Base-by-base conservation (phyloP, 2,797 vertebrate genomes). In the Hafferia zeledoni region DNA sequence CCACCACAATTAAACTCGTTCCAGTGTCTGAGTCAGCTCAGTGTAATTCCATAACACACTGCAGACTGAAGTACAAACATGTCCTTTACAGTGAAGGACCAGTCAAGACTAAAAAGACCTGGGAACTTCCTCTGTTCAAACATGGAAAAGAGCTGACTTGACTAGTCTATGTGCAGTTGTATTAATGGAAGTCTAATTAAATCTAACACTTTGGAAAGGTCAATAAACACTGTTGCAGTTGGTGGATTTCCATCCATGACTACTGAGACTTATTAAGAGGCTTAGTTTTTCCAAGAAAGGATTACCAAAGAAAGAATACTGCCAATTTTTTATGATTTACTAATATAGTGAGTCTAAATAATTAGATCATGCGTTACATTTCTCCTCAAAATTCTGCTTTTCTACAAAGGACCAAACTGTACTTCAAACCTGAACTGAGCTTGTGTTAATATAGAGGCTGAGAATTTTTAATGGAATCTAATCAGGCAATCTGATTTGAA, bases 271-370 rank as follows among this genome's bases (percentile, higher is more conserved):
- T 95, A 93, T 89, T 94, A 95, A 96, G 81, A 78, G 91, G 95
- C 57, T 97, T 96, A 92, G 78, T 78, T 97, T 96, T 96, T 95
- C 96, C 31, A 4, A 94, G 74, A 94, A 94, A 94, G 68, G 65
- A 95, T 96, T 97, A 96, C 76, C 83, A 89, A 92, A 89, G 71
- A 91, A 57, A 90, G 46, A 90, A 94, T 43, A 39, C n/a, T 59
- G 83, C 76, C 83, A 87, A 67, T 47, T 85, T 81, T 88, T 95
- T 88, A 33, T 24, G 55, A 44, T 89, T 67, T 93, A 94, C 50
- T 90, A 80, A 93, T 95, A 93, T 18, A 92, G 46, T 35, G 61
- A 68, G 35, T 84, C 60, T 74, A 81, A 83, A 87, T 93, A 83
- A 84, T 87, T 94, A 93, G 75, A 96, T 47, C 46, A 91, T 52